Conservation (phyloP, 35 echinoderm and acorn worm species). For the Lytechinus pictus region DNA sequence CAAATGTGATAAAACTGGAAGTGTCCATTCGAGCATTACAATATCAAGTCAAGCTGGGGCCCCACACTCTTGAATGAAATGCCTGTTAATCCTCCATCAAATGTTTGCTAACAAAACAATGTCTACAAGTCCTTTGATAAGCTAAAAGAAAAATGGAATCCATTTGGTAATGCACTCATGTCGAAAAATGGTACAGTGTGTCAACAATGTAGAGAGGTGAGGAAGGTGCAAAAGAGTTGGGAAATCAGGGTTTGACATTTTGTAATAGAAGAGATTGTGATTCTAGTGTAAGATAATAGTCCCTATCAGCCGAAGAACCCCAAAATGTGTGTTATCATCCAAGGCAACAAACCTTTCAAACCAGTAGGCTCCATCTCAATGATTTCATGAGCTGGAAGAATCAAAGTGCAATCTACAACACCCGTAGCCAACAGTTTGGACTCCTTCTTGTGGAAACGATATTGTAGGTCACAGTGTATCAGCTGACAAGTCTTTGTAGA, state of each 20-base stretch:
- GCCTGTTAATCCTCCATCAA: background rate
- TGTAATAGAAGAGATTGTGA: background rate
- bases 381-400: background rate
- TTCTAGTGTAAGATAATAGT: background rate
- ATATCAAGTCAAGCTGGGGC: background rate
- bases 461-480: background rate
- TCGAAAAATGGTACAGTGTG: background rate
- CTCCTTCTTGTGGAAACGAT: background rate
- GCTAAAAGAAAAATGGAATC: background rate
- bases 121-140: background rate
- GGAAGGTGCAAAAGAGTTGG: background rate
- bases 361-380: background rate
- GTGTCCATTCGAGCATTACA: background rate
- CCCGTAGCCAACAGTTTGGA: background rate
- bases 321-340: background rate
- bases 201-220: background rate
- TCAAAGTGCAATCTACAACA: background rate
- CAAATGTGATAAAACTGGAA: background rate
- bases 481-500: background rate
- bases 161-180: background rate
- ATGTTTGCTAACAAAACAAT: background rate
- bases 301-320: background rate
- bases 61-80: background rate
- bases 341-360: background rate
- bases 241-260: background rate